phyloP scores from a whole-genome alignment of 2,113 vertebrate genomes.

The Bagarius yarrelli region DNA sequence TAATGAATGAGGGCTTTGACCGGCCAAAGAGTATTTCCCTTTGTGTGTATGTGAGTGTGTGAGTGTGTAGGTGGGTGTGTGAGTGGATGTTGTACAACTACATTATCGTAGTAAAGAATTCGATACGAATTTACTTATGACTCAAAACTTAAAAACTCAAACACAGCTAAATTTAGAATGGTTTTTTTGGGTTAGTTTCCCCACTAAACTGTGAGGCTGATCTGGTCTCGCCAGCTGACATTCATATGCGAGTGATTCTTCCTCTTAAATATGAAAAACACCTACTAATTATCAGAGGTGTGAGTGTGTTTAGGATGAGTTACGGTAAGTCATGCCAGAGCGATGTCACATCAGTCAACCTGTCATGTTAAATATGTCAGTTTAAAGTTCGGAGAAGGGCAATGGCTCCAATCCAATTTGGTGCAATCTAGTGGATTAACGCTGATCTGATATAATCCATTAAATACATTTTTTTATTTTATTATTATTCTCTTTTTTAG shows the following conservation, averaged over 20 bases:
- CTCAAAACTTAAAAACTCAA: background rate
- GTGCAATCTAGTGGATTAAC: background rate
- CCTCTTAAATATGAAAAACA: background rate
- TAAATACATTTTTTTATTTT: background rate
- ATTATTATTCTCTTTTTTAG: no score
- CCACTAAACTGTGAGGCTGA: background rate
- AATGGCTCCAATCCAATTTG: background rate
- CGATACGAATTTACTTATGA: background rate
- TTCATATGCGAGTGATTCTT: background rate
- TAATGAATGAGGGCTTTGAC: background rate
- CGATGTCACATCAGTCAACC: background rate
- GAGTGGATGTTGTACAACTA: background rate
- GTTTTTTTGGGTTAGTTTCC: no score
- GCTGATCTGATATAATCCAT: background rate
- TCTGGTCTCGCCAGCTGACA: background rate
- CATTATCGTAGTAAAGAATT: background rate
- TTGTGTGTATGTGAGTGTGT: background rate
- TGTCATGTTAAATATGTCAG: background rate
- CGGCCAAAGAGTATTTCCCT: background rate
- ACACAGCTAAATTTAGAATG: background rate
- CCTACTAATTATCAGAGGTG: background rate
- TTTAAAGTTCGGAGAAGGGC: no score
- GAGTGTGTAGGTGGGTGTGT: background rate
- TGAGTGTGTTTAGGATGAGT: background rate
- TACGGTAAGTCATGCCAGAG: background rate